These are phyloP conservation scores for Naso thynnoides DNA, from an alignment of 2,797 vertebrate species.

Conservation along the genomic window DNA sequence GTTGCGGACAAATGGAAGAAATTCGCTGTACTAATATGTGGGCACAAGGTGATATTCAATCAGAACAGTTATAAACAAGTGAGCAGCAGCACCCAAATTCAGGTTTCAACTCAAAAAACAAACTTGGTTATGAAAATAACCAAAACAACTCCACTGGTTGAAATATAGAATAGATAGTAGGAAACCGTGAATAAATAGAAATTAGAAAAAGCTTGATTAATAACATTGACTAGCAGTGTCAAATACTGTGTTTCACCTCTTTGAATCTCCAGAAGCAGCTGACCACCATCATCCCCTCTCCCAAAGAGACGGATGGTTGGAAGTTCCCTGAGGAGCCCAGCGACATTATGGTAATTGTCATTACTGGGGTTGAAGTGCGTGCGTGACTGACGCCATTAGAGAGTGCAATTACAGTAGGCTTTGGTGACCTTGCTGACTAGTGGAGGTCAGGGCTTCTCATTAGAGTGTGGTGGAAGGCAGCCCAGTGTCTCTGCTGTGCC, in stretches of 20 bases:
- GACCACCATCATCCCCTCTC: constrained; percentile 75
- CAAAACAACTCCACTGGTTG: background rate
- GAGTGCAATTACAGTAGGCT: constrained; percentile 90
- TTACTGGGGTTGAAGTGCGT: constrained; percentile 85
- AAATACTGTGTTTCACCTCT: constrained; percentile 40
- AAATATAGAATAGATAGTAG: background rate
- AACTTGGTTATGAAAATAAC: constrained; percentile 1
- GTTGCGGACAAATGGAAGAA: background rate
- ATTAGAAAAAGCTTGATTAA: background rate
- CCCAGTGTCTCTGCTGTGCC: constrained; percentile 88
- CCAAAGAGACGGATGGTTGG: constrained; percentile 80
- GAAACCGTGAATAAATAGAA: background rate
- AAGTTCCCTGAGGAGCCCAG: constrained; percentile 76
- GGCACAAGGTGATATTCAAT: constrained; percentile 8
- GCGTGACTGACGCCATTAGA: constrained; percentile 89
- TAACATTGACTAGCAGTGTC: background rate
- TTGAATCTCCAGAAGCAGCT: constrained; percentile 51
- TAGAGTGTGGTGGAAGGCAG: constrained; percentile 89
- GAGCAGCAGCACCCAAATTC: background rate
- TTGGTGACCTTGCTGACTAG: constrained; percentile 89
- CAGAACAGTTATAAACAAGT: constrained; percentile 10
- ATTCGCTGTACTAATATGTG: constrained; percentile 5
- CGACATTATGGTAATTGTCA: constrained; percentile 90
- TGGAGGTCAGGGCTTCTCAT: constrained; percentile 90
- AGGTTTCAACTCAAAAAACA: constrained; percentile 1